Base-by-base conservation (phyloP, 1,140 invertebrate species). In the Euwallacea fornicatus region DNA sequence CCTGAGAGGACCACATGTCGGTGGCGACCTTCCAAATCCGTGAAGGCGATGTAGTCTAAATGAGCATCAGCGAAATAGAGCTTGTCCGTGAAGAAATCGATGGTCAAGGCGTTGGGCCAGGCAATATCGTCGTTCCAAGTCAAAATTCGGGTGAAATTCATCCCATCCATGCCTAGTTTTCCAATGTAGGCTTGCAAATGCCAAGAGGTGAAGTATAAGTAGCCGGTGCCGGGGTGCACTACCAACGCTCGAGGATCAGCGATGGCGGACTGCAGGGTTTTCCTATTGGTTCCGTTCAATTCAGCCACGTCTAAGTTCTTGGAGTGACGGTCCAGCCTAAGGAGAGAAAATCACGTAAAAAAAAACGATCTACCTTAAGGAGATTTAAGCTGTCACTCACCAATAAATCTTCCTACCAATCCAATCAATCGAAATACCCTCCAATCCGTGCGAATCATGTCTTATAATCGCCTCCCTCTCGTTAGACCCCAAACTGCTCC, bases 1-100 rank as follows among this genome's bases (percentile, higher is more conserved):
- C 94, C 94, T 0, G 90, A 90, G 2, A 97, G 76, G 0, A 97
- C 92, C 61, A 92, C 86, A 66, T 95, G 91, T 4, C 93, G 84
- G 79, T 95, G 90, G 63, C 88, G 88, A 3, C 96, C 96, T 82
- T 97, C 94, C 50, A 98, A 86, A 83, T 98, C 94, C 6, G 92
- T 88, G 65, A 90, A 98, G 21, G 96, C 97, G 42, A 99, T 98
- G 75, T 98, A 98, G 83, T 99, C 97, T 33, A 99, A 85, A 87
- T 99, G 98, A 74, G 97, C 98, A 82, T 99, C 98, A 0, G 96
- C 97, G 92, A 94, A 99, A 83, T 94, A 98, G 13, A 98, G 89
- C 74, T 92, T 87, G 74, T 98, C 91, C 3, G 95, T 96, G 78
- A 98, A 97, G 79, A 96, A 98, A 78, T 99, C 98, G 60, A 99